Conservation (phyloP, 2,888 invertebrate genomes). For the Athalia cordata region DNA sequence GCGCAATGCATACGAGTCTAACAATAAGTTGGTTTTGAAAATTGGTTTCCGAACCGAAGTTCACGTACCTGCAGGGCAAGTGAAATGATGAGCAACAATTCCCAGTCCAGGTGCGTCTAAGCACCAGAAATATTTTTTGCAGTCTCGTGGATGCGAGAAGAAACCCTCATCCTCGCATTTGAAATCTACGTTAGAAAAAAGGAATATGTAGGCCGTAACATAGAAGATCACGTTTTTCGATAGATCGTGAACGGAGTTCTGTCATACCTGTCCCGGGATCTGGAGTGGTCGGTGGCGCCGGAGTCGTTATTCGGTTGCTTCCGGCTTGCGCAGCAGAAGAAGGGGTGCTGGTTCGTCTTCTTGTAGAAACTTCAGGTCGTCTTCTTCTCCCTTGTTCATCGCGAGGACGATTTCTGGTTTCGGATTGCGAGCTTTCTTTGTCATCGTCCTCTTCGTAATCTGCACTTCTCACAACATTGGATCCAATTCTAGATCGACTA, state of each 20-base stretch:
- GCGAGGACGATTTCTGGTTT: background rate
- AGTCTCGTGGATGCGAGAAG: slow-evolving; percentile 92
- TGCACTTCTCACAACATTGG: slow-evolving; percentile 37
- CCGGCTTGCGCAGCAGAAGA: slow-evolving; percentile 74
- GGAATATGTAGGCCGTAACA: background rate
- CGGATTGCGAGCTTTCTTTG: background rate
- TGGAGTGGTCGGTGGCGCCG: slow-evolving; percentile 91
- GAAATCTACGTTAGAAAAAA: slow-evolving; percentile 79
- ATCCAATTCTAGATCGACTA: slow-evolving; percentile 32
- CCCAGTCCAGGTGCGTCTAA: slow-evolving; percentile 91
- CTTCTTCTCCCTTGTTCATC: slow-evolving; percentile 50
- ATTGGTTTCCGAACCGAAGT: background rate
- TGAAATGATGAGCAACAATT: slow-evolving; percentile 93
- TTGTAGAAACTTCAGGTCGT: slow-evolving; percentile 56
- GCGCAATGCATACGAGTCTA: too few species aligned
- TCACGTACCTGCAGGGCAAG: slow-evolving; percentile 87
- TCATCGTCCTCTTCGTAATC: slow-evolving; percentile 17
- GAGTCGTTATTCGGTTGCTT: slow-evolving; percentile 78
- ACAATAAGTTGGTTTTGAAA: background rate
- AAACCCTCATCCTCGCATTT: slow-evolving; percentile 96
- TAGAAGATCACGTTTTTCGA: background rate
- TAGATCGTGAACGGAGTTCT: background rate
- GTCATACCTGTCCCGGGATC: slow-evolving; percentile 87
- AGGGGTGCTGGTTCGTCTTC: slow-evolving; percentile 69
- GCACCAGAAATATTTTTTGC: slow-evolving; percentile 97